Evolutionary conservation across 2,797 vertebrate genomes (phyloP), one percentile per base, ranked within the genome.

Genomic region (Gadopsis marmoratus): DNA sequence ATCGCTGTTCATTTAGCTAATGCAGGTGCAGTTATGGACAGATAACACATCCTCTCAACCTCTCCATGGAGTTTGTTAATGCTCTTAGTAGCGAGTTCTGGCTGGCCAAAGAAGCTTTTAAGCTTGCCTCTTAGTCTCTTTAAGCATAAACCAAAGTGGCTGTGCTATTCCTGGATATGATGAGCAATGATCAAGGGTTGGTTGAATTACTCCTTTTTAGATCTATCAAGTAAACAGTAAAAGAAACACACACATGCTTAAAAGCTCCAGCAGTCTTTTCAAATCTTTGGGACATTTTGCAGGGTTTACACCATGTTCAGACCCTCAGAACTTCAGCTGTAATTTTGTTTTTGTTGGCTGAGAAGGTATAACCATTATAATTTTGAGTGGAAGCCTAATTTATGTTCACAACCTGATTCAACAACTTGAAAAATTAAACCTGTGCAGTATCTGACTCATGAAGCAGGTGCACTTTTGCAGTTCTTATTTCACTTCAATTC

Each of bases 81-180:
- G 91, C 79, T 71, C 65, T 83, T 56, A 71, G 74, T 71, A 76
- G 71, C 56, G 13, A 31, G 53, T 71, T 86, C 64, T 79, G 65
- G n/a, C 60, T 58, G 64, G 70, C 84, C 84, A 91, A 83, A 88
- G 79, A 88, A 86, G 88, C 90, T 91, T 90, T 92, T 90, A 92
- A 68, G 76, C 75, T 68, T 55, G 10, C 55, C 37, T 82, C 47
- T 70, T 48, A 19, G 13, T 72, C 65, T 85, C 72, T 78, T 74
- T 74, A 70, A 66, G 74, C 58, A 84, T 84, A 60, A 87, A 83
- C 61, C 48, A 73, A 78, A 85, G 83, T 84, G 64, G 9, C 41
- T 78, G 60, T 43, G 53, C 76, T 92, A 83, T 91, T 87, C 87
- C 72, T 89, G 65, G 66, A 72, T 78, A 75, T 82, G 74, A 74